Evolutionary conservation across 2,113 vertebrate species (phyloP), one percentile per base, ranked within the genome.

Genomic region (Scomber scombrus): DNA sequence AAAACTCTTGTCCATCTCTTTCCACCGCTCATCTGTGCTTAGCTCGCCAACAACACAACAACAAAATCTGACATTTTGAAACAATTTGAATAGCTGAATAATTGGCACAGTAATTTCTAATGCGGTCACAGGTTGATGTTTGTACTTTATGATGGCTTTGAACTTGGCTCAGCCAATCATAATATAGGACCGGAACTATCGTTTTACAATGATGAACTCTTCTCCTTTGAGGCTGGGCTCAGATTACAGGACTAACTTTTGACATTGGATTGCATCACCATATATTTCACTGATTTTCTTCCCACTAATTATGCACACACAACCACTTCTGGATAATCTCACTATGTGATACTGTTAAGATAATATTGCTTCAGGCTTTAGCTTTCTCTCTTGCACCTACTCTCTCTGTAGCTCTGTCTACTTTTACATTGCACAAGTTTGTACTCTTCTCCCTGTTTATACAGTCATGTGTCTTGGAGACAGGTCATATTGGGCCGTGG

Each of bases 341-440:
- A 21, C 47, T 68, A 45, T 10, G 4, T 26, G 63, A 60, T 31
- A 43, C 64, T 70, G 66, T 55, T 69, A 54, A 69, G 58, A 54
- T 71, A 60, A 18, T 46, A 18, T 54, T 58, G 58, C 75, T 58
- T 49, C 46, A 47, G 63, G 60, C 65, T 71, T 61, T 3, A 31
- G 65, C 71, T 55, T 63, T 50, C 62, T 13, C 21, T 40, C 34
- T 40, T 43, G 61, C 23, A 34, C 13, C 12, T 12, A 4, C 13
- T 56, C 43, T 71, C 29, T 50, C 45, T 34, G 52, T 10, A 64
- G 29, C 40, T 56, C 51, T 56, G 2, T 56, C 29, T 66, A 2
- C 23, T 75, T 78, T 47, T 15, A 52, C 16, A 19, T 63, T 21
- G 11, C 49, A 50, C 31, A 63, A 16, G 16, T 77, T 61, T 18